Evolutionary conservation across 2,113 vertebrate genomes (phyloP).

Genomic region (Cyprinodon variegatus): DNA sequence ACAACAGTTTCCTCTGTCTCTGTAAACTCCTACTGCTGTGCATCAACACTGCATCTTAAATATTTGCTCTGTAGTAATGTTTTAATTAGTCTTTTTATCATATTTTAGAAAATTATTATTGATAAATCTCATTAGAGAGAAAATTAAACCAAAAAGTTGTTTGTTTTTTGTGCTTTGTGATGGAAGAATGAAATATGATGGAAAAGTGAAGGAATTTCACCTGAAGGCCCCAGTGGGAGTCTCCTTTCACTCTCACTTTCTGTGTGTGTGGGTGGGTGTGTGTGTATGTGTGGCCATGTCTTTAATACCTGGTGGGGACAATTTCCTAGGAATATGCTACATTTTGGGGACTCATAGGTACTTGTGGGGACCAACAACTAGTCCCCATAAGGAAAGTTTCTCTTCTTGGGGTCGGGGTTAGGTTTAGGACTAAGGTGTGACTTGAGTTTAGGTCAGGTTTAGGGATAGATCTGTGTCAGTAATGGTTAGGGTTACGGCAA

Average conservation of each 20-base stretch:
- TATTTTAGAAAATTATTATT: slow-evolving; percentile 2
- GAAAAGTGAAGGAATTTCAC: slow-evolving; percentile 50
- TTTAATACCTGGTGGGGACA: no score
- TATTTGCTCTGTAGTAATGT: neutral
- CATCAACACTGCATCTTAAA: no score
- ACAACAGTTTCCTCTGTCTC: slow-evolving; percentile 51
- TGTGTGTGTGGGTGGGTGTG: slow-evolving; percentile 18
- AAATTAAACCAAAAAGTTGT: neutral
- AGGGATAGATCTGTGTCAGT: neutral
- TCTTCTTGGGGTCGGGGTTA: no score
- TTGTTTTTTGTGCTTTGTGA: neutral
- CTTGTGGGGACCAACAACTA: no score
- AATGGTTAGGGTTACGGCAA: neutral
- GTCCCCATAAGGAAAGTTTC: no score
- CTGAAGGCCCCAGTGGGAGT: slow-evolving; percentile 37
- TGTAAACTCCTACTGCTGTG: slow-evolving; percentile 30
- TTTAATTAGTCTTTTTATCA: neutral
- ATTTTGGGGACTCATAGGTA: no score
- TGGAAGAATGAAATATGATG: slow-evolving; percentile 20
- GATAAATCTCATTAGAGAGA: neutral
- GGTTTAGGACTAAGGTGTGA: no score
- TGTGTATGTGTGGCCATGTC: slow-evolving; percentile 13
- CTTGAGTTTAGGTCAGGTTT: neutral
- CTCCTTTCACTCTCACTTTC: neutral
- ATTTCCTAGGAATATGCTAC: no score